A percentile compares a stretch with the other conserved stretches of the same genome.
These are phyloP conservation scores for Leptinotarsa haldemani DNA, from an alignment of 2,888 invertebrate species.

Conservation along the genomic window DNA sequence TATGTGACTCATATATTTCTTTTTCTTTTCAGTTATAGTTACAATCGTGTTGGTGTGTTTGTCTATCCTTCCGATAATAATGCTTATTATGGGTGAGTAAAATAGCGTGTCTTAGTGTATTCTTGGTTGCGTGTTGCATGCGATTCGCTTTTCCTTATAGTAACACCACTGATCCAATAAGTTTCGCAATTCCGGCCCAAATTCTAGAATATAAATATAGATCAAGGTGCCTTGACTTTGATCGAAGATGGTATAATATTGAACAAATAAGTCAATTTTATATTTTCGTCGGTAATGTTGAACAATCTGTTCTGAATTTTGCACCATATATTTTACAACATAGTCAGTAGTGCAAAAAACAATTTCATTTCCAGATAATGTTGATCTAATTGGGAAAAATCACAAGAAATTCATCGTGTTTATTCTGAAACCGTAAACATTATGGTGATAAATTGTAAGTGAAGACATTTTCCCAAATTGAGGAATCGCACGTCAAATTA, in stretches of 20 bases:
- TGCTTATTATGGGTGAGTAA: conserved; percentile 82
- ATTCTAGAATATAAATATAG: conserved; percentile 10
- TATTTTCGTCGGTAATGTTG: too few relatives aligned
- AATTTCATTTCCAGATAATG: too few relatives aligned
- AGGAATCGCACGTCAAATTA: too few relatives aligned
- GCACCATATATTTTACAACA: too few relatives aligned
- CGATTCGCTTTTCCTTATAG: conserved; percentile 34
- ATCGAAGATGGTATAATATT: not conserved
- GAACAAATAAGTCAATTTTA: too few relatives aligned
- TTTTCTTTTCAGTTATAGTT: conserved; percentile 72
- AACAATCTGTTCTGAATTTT: too few relatives aligned
- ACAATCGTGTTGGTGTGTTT: conserved; percentile 77
- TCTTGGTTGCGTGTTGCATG: conserved; percentile 51
- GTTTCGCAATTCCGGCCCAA: conserved; percentile 3
- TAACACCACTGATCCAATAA: conserved; percentile 24
- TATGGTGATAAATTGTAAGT: too few relatives aligned
- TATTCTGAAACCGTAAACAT: too few relatives aligned
- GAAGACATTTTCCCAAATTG: too few relatives aligned
- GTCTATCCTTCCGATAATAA: conserved; percentile 77
- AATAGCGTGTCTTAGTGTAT: conserved; percentile 20
- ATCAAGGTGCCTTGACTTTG: not conserved
- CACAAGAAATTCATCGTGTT: too few relatives aligned
- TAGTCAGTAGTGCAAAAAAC: too few relatives aligned
- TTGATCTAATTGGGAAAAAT: too few relatives aligned
- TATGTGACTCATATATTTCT: conserved; percentile 9